Evolutionary conservation across 1,140 invertebrate genomes (phyloP), one percentile per base, ranked within the genome.

Genomic region (Sarcophaga peregrina): DNA sequence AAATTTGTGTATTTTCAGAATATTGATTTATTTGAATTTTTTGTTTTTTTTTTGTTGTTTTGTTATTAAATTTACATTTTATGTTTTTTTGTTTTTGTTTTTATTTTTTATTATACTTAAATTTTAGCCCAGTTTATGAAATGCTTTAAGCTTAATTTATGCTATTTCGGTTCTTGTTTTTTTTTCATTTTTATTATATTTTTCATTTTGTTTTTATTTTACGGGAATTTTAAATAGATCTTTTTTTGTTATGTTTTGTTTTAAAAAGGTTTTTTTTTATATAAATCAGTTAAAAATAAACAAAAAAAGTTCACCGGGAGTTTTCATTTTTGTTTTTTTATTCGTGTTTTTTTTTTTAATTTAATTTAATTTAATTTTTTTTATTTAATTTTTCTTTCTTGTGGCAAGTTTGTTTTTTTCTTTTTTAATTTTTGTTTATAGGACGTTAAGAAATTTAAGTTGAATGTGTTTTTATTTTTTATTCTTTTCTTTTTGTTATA

Each of bases 11-110:
- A 68, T 68, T 68, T 68, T 68, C 62, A 68, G 62, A 68, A 68
- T 68, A 68, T 68, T 68, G 62, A 68, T 68, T 68, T 68, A 68
- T 68, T 68, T 68, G 62, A 68, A 68, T 68, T 68, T 68, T 68
- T 25, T 13, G 15, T 58, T 68, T 68, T 68, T 25, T 20, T 20
- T 68, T 68, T 37, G n/a, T 37, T 37, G 25, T 37, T 37, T 37
- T 68, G 62, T 68, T 68, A 68, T 68, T 68, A 68, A 68, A 68
- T 68, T 68, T 68, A 68, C 62, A 68, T 68, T 68, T 68, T 68
- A 68, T 68, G 62, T 68, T 58, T 37, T 37, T 37, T 37, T 37
- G 25, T 37, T 37, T 37, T 58, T 58, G 54, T 58, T 58, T 58
- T 58, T 58, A 7, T 58, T 13, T 58, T 13, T 58, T 58, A n/a